A percentile compares a stretch with the other conserved stretches of the same genome.
phyloP scores from a whole-genome alignment of 2,888 invertebrate species.

The Drosophila formosana region DNA sequence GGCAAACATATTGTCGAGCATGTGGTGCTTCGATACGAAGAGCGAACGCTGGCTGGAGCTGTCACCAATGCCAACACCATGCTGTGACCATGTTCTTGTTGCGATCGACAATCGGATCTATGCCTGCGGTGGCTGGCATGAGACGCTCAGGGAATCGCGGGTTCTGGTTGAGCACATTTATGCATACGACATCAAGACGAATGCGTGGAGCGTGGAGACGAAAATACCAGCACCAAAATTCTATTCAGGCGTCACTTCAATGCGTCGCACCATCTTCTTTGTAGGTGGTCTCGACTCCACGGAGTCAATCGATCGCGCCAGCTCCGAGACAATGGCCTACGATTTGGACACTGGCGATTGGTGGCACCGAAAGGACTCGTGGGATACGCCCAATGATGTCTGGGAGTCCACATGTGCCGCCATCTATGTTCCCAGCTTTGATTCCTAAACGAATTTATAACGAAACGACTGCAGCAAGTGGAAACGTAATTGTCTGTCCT shows the following conservation, averaged over 20 bases:
- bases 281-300: constrained; percentile 90
- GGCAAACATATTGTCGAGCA: constrained; percentile 85
- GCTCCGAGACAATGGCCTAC: constrained; percentile 89
- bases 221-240: constrained; percentile 89
- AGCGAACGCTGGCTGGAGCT: constrained; percentile 87
- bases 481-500: neutral
- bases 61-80: constrained; percentile 87
- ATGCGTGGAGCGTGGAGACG: constrained; percentile 88
- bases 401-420: constrained; percentile 90
- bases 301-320: constrained; percentile 88
- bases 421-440: constrained; percentile 88
- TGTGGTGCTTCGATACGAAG: constrained; percentile 86
- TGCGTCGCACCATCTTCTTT: constrained; percentile 88
- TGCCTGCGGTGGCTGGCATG: constrained; percentile 89
- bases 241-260: constrained; percentile 89
- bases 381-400: constrained; percentile 88
- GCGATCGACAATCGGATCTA: constrained; percentile 87
- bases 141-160: constrained; percentile 86
- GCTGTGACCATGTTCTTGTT: constrained; percentile 89
- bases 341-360: constrained; percentile 88
- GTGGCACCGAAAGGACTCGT: constrained; percentile 88
- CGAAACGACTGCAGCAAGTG: constrained; percentile 2
- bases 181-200: constrained; percentile 87
- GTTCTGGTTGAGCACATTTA: constrained; percentile 88
- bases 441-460: constrained; percentile 40